Base-by-base conservation (phyloP, 2,113 vertebrate species). In the Aphelocoma coerulescens region DNA sequence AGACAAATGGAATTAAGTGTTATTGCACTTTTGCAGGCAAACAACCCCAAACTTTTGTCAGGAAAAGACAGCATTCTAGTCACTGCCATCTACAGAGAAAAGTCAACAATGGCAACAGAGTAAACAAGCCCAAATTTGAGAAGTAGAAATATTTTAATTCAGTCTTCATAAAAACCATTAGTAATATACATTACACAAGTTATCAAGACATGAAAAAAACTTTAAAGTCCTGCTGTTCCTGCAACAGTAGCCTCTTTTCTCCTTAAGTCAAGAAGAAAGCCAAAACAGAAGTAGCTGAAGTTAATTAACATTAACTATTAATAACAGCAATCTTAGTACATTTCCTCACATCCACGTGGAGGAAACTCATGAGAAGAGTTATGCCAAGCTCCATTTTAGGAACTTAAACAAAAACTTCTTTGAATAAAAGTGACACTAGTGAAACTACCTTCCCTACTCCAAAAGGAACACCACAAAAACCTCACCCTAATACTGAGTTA, bases 81-180 rank as follows among this genome's bases (percentile, higher is more conserved):
- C 32, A 46, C 44, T 75, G 52, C 52, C 82, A 51, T 44, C 66
- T 26, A 37, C 37, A 85, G 41, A 23, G 28, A 57, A 72, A 76
- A 91, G 32, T 10, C 58, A 93, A 32, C 24, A 52, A 28, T 2
- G 1, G 10, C 16, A 69, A 88, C 13, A 92, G 32, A 88, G 27
- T 46, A 92, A 83, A 74, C 37, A 63, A 80, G 30, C 8, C 33
- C 58, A 92, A n/a, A 9, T 51, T 54, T 51, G 28, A 76, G 13
- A 88, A 88, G 54, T 33, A 75, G 19, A 95, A 90, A 85, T 88
- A 90, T 33, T 97, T 96, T 96, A 93, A 88, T 95, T 88, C 35
- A 63, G 11, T 76, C 55, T 90, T 77, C 43, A 62, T 85, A 83
- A 33, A 93, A 86, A 95, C 55, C 69, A 23, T 69, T 84, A 84